These are phyloP conservation scores for Drosophila pseudoobscura DNA, from an alignment of 1,140 invertebrate genomes.

Conservation along the genomic window DNA sequence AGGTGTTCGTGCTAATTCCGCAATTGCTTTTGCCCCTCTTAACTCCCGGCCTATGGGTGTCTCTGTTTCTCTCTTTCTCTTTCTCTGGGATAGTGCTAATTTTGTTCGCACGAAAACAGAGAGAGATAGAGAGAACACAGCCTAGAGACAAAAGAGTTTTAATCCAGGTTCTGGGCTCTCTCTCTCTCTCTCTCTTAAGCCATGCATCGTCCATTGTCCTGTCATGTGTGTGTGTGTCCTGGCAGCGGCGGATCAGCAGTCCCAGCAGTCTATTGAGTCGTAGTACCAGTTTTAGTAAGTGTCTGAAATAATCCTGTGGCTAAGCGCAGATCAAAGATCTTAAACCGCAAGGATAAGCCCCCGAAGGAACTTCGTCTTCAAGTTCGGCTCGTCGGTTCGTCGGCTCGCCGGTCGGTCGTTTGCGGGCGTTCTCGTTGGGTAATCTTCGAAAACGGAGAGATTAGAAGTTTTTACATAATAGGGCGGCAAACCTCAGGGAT, in stretches of 20 bases:
- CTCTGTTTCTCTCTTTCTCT: background rate
- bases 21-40: slow-evolving; percentile 62
- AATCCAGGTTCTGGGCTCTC: slow-evolving; percentile 51
- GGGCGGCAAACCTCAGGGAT: slow-evolving; percentile 24
- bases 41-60: background rate
- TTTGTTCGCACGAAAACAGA: slow-evolving; percentile 67
- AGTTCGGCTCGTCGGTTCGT: background rate
- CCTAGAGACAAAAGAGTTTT: slow-evolving; percentile 59
- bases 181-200: slow-evolving; percentile 22
- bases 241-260: too few species aligned
- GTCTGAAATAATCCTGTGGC: slow-evolving; percentile 73
- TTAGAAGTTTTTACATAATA: slow-evolving; percentile 51
- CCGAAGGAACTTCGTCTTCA: slow-evolving; percentile 19
- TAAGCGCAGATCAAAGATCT: slow-evolving; percentile 80
- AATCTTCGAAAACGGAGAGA: slow-evolving; percentile 38
- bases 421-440: slow-evolving; percentile 17
- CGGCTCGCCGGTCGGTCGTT: background rate
- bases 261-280: too few species aligned
- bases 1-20: slow-evolving; percentile 73
- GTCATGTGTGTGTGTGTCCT: slow-evolving; percentile 35
- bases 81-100: slow-evolving; percentile 44
- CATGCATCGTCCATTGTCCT: slow-evolving; percentile 54
- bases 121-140: background rate
- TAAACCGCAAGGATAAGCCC: slow-evolving; percentile 65
- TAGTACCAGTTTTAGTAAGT: slow-evolving; percentile 58